phyloP scores from a whole-genome alignment of 2,888 invertebrate genomes.

The Euplagia quadripunctaria region DNA sequence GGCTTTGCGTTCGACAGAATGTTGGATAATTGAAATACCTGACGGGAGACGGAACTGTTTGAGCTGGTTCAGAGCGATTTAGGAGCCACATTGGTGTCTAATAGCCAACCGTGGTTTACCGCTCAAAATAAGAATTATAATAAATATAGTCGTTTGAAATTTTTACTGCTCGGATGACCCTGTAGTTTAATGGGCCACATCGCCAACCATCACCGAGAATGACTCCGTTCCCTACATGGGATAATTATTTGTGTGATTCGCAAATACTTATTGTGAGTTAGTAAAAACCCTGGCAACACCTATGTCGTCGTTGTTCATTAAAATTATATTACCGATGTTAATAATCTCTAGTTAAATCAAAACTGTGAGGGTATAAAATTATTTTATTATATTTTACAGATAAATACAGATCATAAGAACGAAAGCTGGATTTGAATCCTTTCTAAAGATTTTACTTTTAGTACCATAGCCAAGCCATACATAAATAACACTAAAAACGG shows the following conservation, averaged over 20 bases:
- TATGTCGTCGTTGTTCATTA: too few relatives aligned
- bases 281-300: too few relatives aligned
- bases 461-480: too few relatives aligned
- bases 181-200: background rate
- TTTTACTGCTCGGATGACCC: background rate
- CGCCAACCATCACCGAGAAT: background rate
- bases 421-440: too few relatives aligned
- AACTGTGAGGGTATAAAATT: too few relatives aligned
- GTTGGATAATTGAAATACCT: slow-evolving; percentile 76
- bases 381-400: too few relatives aligned
- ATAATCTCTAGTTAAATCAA: too few relatives aligned
- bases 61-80: slow-evolving; percentile 38
- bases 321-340: background rate
- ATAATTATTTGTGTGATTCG: background rate
- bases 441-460: too few relatives aligned
- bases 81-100: slow-evolving; percentile 52
- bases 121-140: background rate
- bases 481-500: too few relatives aligned
- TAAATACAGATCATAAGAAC: too few relatives aligned
- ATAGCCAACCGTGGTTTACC: slow-evolving; percentile 49
- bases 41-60: slow-evolving; percentile 56
- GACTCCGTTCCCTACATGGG: background rate
- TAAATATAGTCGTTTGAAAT: background rate
- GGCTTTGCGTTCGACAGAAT: slow-evolving; percentile 55
- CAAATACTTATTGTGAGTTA: background rate